Base-by-base conservation (phyloP, 2,113 vertebrate genomes). In the Salvator merianae region DNA sequence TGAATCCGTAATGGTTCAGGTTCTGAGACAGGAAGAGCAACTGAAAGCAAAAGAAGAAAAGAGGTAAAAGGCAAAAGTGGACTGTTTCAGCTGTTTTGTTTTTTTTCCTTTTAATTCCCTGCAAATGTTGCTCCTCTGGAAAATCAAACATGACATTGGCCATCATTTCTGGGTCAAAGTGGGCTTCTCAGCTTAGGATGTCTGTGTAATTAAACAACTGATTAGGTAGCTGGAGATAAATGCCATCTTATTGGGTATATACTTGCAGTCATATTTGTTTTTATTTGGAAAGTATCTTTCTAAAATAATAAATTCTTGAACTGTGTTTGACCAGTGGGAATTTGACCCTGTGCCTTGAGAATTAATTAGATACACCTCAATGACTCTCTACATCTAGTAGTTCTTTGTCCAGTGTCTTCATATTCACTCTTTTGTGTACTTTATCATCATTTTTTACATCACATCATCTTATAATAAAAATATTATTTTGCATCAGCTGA, bases 1-100 rank as follows among this genome's bases (percentile, higher is more conserved):
- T 81, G 98, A 99, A 89, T 99, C 98, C 87, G 66, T 99, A 89
- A 98, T 99, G 98, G 97, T 99, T 89, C 98, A 99, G 94, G 95
- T 96, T 90, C 93, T 99, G 81, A 96, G 98, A 87, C 94, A 98
- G 91, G 98, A 99, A 93, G 99, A 99, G 90, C 98, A 98, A 75
- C 97, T 98, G 92, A 97, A 95, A 94, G 97, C 96, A 91, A 99
- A 97, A 94, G 98, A 99, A 84, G 98, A 99, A 94, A 99, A 97
- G 92, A 98, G 98, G 99, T 99, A 93, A 94, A 91, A 89, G 79
- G 86, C 91, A 88, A 93, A 91, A 69, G n/a, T 63, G 4, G 86
- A 83, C 24, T 71, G 38, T 87, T 20, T 78, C 50, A 83, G 47
- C 87, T 84, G 81, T 88, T 81, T 10, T 65, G 84, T 88, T 90